Conservation (phyloP, 2,888 invertebrate genomes). For the Acheta domesticus region DNA sequence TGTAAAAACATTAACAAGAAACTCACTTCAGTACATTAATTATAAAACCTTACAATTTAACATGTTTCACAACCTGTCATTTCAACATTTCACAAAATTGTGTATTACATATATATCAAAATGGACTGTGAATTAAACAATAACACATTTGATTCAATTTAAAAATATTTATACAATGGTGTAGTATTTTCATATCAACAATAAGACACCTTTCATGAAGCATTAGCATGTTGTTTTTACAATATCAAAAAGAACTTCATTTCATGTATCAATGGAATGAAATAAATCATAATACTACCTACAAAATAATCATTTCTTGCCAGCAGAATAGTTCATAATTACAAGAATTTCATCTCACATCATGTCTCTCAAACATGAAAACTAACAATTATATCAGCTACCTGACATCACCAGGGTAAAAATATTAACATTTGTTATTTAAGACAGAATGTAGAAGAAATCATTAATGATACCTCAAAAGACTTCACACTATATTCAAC, state of each 20-base stretch:
- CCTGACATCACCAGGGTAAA: no score
- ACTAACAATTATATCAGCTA: no score
- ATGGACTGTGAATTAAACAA: not conserved
- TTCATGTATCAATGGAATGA: not conserved
- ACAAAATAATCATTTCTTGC: not conserved
- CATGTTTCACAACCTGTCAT: not conserved
- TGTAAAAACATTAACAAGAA: conserved; percentile 8
- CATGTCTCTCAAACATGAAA: no score
- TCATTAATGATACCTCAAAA: no score
- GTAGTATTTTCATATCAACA: not conserved
- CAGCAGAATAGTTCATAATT: not conserved
- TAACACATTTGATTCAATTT: not conserved
- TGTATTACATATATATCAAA: not conserved
- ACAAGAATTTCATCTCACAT: not conserved
- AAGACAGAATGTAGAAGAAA: no score
- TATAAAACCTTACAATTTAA: not conserved
- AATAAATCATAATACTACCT: not conserved
- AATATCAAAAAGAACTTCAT: not conserved
- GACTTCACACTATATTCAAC: no score
- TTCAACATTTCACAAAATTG: not conserved
- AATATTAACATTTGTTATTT: no score
- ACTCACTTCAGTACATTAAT: not conserved
- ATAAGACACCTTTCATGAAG: not conserved
- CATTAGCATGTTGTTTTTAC: not conserved
- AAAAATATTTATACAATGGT: not conserved